These are phyloP conservation scores for Drosophila littoralis DNA, from an alignment of 1,140 invertebrate genomes.

Conservation along the genomic window DNA sequence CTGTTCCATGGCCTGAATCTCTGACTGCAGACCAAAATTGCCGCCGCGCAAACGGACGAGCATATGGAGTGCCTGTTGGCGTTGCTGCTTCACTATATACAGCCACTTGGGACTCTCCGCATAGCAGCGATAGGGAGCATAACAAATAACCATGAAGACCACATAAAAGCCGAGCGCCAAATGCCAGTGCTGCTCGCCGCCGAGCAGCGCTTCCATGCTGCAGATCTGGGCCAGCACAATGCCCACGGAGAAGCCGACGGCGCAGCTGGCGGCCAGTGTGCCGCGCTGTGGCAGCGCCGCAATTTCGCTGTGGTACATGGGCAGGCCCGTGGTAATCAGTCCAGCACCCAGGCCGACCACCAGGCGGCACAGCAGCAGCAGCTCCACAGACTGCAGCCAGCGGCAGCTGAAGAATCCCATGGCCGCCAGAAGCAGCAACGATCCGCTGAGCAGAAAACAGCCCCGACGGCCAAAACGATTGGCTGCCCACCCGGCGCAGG, in stretches of 20 bases:
- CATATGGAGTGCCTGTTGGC: slow-evolving; percentile 85
- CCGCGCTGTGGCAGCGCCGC: slow-evolving; percentile 90
- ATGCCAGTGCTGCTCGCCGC: slow-evolving; percentile 87
- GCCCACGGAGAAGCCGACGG: slow-evolving; percentile 92
- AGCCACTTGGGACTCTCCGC: slow-evolving; percentile 95
- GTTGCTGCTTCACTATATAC: slow-evolving; percentile 87
- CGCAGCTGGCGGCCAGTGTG: slow-evolving; percentile 91
- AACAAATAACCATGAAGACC: slow-evolving; percentile 86
- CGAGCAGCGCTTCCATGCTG: slow-evolving; percentile 75
- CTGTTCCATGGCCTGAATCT: slow-evolving; percentile 80
- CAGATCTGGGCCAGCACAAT: slow-evolving; percentile 90
- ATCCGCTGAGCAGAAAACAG: slow-evolving; percentile 50
- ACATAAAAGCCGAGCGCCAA: slow-evolving; percentile 88
- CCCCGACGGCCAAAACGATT: slow-evolving; percentile 87
- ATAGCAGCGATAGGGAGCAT: slow-evolving; percentile 86
- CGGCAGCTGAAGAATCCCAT: slow-evolving; percentile 87
- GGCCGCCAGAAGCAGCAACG: slow-evolving; percentile 75
- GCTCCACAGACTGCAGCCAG: slow-evolving; percentile 88
- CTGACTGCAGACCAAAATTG: slow-evolving; percentile 74
- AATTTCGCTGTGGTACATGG: slow-evolving; percentile 94
- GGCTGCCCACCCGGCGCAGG: slow-evolving; percentile 89
- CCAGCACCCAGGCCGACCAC: slow-evolving; percentile 89
- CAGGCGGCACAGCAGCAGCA: slow-evolving; percentile 89
- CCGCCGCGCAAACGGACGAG: slow-evolving; percentile 78
- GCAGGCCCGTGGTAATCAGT: slow-evolving; percentile 90